A percentile compares a stretch with the other conserved stretches of the same genome.
These are phyloP conservation scores for Fulmarus glacialis DNA, from an alignment of 2,113 vertebrate genomes.

Conservation along the genomic window DNA sequence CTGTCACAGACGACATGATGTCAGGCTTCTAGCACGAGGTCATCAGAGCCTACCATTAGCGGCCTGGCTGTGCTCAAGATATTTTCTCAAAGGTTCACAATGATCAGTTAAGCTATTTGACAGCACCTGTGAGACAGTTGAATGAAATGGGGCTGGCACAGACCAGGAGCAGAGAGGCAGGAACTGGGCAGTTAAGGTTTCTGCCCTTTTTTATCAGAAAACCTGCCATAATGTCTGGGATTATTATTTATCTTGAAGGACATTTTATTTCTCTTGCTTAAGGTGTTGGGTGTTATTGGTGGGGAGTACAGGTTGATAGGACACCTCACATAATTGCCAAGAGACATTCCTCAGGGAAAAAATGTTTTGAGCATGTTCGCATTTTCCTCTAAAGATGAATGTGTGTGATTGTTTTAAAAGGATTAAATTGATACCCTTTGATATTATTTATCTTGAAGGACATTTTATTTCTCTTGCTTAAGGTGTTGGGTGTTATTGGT, in stretches of 20 bases:
- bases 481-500: background rate
- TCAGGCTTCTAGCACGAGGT: background rate
- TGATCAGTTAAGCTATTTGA: background rate
- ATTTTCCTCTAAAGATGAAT: conserved; percentile 48
- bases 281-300: background rate
- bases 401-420: conserved; percentile 41
- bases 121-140: background rate
- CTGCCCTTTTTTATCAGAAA: background rate
- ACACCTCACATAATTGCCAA: background rate
- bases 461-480: background rate
- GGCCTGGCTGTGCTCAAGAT: background rate
- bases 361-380: background rate
- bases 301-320: background rate
- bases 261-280: background rate
- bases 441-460: background rate
- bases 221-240: accelerated
- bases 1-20: background rate
- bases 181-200: background rate
- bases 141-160: background rate
- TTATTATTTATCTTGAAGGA: background rate
- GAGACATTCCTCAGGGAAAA: background rate
- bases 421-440: conserved; percentile 58
- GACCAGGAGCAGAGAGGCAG: background rate
- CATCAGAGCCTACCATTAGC: background rate
- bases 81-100: background rate